Percentiles rank a stretch among this genome's conserved stretches.
Evolutionary conservation across 2,113 vertebrate genomes (phyloP).

Genomic region (Oreamnos americanus): DNA sequence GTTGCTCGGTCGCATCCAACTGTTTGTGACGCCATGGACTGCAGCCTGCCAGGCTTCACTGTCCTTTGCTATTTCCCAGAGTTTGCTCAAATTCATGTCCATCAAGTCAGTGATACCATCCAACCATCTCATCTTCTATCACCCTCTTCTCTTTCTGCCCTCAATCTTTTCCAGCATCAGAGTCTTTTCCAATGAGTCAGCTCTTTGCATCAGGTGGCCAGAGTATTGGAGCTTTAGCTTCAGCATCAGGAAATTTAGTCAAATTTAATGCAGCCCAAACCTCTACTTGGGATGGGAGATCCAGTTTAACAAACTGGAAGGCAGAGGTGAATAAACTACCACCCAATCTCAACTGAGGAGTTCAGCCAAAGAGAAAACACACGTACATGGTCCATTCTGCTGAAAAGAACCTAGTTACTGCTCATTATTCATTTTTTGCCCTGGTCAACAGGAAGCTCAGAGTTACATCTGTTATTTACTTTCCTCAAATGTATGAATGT

Average conservation of each 20-base stretch:
- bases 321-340: not conserved
- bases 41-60: not conserved
- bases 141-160: not conserved
- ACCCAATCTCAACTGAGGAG: not conserved
- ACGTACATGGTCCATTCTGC: not conserved
- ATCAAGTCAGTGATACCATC: not conserved
- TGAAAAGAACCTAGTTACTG: not conserved
- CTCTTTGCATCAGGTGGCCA: not conserved
- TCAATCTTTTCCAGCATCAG: not conserved
- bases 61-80: not conserved
- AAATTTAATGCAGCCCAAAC: not conserved
- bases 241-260: not conserved
- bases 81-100: not conserved
- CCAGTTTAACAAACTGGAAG: not conserved
- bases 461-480: constrained; percentile 10
- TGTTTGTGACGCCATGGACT: not conserved
- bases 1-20: not conserved
- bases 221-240: not conserved
- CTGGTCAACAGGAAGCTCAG: constrained; percentile 15
- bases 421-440: not conserved
- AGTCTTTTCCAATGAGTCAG: not conserved
- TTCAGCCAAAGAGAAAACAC: not conserved
- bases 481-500: not conserved
- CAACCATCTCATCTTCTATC: not conserved
- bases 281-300: not conserved